A percentile compares a stretch with the other conserved stretches of the same genome.
Conservation (phyloP, 2,113 vertebrate genomes). For the Macquaria ambigua region DNA sequence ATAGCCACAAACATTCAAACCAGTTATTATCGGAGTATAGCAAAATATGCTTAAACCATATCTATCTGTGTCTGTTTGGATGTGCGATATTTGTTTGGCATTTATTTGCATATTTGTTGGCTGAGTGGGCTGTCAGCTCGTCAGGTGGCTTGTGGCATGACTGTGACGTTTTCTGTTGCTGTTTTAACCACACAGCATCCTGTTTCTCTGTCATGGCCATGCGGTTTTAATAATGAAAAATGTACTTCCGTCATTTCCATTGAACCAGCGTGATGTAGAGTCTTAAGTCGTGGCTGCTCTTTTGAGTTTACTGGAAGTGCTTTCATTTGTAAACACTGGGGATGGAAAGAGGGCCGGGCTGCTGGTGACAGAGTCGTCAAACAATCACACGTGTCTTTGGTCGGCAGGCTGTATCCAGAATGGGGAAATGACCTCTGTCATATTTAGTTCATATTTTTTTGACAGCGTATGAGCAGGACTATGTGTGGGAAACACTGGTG, state of each 20-base stretch:
- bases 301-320: constrained; percentile 82
- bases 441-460: constrained; percentile 2
- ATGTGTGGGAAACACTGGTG: background rate
- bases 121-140: constrained; percentile 52
- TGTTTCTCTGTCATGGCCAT: constrained; percentile 77
- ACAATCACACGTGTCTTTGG: constrained; percentile 23
- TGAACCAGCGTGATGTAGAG: constrained; percentile 68
- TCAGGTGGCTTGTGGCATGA: constrained; percentile 73
- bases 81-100: constrained; percentile 8
- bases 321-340: constrained; percentile 76
- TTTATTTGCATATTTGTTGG: constrained; percentile 53
- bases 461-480: background rate
- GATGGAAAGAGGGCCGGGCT: constrained; percentile 56
- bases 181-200: constrained; percentile 82
- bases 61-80: background rate
- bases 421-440: constrained; percentile 21
- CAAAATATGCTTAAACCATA: background rate
- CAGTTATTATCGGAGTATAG: background rate
- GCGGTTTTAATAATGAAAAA: constrained; percentile 83
- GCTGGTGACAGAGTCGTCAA: constrained; percentile 41
- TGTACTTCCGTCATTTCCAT: constrained; percentile 83
- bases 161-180: constrained; percentile 75
- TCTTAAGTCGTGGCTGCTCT: constrained; percentile 57
- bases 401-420: background rate
- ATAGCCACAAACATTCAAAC: background rate